phyloP scores from a whole-genome alignment of 1,140 invertebrate species.

The Bathynomus jamesi region DNA sequence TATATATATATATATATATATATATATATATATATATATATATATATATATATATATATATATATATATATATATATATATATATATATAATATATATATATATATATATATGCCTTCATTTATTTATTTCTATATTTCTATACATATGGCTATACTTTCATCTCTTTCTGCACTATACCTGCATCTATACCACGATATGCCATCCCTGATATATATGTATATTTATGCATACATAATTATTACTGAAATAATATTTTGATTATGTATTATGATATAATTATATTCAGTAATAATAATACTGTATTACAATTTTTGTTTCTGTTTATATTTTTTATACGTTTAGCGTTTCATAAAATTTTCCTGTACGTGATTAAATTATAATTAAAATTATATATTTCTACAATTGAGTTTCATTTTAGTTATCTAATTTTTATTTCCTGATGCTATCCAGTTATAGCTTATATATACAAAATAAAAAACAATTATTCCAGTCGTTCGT shows the following conservation, averaged over 20 bases:
- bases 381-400: too few relatives aligned
- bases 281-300: too few relatives aligned
- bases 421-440: too few relatives aligned
- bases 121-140: not conserved
- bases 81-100: slow-evolving; percentile 4
- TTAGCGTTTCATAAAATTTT: too few relatives aligned
- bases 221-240: not conserved
- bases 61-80: not conserved
- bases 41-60: not conserved
- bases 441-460: too few relatives aligned
- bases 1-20: not conserved
- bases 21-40: not conserved
- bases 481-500: too few relatives aligned
- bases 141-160: not conserved
- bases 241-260: not conserved
- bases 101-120: slow-evolving; percentile 1
- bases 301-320: too few relatives aligned
- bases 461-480: too few relatives aligned
- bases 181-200: not conserved
- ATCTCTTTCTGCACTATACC: not conserved
- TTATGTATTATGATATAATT: too few relatives aligned
- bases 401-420: too few relatives aligned
- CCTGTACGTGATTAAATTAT: too few relatives aligned
- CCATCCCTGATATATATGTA: slow-evolving; percentile 9
- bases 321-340: too few relatives aligned